These are phyloP conservation scores for Ophion obscuratus DNA, from an alignment of 2,888 invertebrate species.

Conservation along the genomic window DNA sequence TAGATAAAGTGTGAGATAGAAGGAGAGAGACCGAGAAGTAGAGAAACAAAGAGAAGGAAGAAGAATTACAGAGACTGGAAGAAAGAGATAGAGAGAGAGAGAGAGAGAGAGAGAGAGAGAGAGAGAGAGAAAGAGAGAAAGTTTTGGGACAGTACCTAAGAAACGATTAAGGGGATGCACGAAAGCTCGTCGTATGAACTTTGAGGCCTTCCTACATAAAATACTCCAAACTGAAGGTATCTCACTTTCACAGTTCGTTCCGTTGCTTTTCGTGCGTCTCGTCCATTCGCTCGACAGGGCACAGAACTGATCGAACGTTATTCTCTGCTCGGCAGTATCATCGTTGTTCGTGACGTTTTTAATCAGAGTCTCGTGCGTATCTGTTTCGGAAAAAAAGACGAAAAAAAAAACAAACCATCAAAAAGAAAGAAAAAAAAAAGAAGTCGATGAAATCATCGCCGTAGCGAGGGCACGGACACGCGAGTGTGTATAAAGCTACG, in stretches of 20 bases:
- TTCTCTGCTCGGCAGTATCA: slow-evolving; percentile 82
- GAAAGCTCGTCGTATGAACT: slow-evolving; percentile 82
- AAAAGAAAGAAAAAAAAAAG: slow-evolving; percentile 22
- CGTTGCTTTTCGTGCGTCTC: slow-evolving; percentile 84
- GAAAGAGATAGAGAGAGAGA: slow-evolving; percentile 9
- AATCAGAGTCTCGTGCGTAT: slow-evolving; percentile 77
- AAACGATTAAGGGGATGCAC: slow-evolving; percentile 82
- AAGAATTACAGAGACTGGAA: slow-evolving; percentile 19
- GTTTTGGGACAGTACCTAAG: slow-evolving; percentile 79
- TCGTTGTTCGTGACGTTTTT: slow-evolving; percentile 77
- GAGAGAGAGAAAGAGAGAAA: slow-evolving; percentile 35
- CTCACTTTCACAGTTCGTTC: slow-evolving; percentile 83
- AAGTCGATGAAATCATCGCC: slow-evolving; percentile 59
- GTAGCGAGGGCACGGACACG: slow-evolving; percentile 9
- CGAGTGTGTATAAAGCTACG: slow-evolving; percentile 31
- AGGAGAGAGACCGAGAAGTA: slow-evolving; percentile 4
- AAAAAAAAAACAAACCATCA: slow-evolving; percentile 28
- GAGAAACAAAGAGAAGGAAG: slow-evolving; percentile 18
- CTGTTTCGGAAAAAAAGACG: slow-evolving; percentile 71
- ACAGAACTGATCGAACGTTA: slow-evolving; percentile 94
- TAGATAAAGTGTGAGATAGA: slow-evolving; percentile 20
- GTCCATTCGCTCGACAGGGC: slow-evolving; percentile 91
- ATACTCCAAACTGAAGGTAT: slow-evolving; percentile 83
- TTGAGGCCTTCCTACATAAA: slow-evolving; percentile 82
- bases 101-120: slow-evolving; percentile 37